phyloP scores from a whole-genome alignment of 1,140 invertebrate species.

The Ylistrum balloti region DNA sequence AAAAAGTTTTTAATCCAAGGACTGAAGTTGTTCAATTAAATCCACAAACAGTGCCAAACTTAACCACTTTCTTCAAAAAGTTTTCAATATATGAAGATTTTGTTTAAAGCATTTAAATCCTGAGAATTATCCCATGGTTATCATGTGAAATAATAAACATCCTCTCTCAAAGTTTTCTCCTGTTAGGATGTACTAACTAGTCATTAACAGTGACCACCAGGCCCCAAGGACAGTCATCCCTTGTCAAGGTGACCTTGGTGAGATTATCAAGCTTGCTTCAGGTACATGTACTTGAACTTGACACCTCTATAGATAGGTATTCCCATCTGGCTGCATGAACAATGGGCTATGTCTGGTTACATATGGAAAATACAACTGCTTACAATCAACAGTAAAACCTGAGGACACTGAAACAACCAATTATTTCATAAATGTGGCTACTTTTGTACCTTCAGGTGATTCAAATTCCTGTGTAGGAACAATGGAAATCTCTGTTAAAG shows the following conservation, averaged over 20 bases:
- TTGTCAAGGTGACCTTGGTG: conserved; percentile 24
- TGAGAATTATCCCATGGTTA: not conserved
- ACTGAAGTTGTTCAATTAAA: not conserved
- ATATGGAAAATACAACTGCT: not conserved
- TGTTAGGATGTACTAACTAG: not conserved
- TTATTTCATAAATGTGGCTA: not conserved
- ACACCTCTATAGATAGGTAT: not conserved
- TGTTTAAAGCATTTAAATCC: no score
- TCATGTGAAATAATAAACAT: not conserved
- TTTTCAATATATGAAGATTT: no score
- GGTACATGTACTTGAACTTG: not conserved
- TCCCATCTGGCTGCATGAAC: not conserved
- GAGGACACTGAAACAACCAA: not conserved
- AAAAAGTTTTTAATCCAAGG: not conserved
- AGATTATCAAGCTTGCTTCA: not conserved
- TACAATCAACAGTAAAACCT: not conserved
- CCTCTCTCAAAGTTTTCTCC: no score
- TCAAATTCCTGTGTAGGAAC: no score
- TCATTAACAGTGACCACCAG: not conserved
- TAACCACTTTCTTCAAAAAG: no score
- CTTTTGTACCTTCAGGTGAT: not conserved
- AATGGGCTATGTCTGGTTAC: not conserved
- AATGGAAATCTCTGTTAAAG: no score
- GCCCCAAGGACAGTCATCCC: not conserved
- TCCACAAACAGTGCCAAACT: no score